Percentiles rank a stretch among this genome's conserved stretches.
Conservation (phyloP, 1,140 invertebrate genomes). For the Sesamia nonagrioides region DNA sequence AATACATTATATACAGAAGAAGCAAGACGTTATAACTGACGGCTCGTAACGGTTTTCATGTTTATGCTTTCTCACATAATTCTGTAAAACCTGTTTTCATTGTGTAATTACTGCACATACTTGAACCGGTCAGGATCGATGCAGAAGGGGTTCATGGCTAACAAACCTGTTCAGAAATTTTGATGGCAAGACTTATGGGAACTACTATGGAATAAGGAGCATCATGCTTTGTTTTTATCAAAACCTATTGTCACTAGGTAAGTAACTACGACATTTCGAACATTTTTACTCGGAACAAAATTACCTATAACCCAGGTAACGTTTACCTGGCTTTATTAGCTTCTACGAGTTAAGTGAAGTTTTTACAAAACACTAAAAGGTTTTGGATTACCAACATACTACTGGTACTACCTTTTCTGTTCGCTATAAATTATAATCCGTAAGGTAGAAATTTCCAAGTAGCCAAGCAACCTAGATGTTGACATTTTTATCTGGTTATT, state of each 20-base stretch:
- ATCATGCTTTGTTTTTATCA: background rate
- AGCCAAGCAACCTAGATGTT: background rate
- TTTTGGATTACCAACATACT: too few species aligned
- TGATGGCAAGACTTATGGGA: constrained; percentile 7
- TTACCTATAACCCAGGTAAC: too few species aligned
- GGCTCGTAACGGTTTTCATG: constrained; percentile 44
- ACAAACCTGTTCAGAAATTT: constrained; percentile 32
- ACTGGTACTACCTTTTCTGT: too few species aligned
- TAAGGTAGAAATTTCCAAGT: too few species aligned
- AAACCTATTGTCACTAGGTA: background rate
- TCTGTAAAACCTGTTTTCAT: constrained; percentile 56
- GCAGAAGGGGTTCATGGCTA: constrained; percentile 47
- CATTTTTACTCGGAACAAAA: too few species aligned
- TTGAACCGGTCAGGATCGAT: constrained; percentile 43
- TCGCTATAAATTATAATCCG: too few species aligned
- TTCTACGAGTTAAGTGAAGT: too few species aligned
- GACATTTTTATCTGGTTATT: constrained; percentile 1
- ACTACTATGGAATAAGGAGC: background rate
- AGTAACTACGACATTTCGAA: background rate
- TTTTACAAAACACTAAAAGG: too few species aligned
- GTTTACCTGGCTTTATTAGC: too few species aligned
- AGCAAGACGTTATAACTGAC: constrained; percentile 30
- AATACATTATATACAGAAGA: constrained; percentile 22
- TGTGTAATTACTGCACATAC: constrained; percentile 51
- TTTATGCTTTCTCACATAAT: constrained; percentile 53